Percentiles rank a stretch among this genome's conserved stretches.
These are phyloP conservation scores for Lates calcarifer DNA, from an alignment of 2,113 vertebrate genomes.

Conservation along the genomic window DNA sequence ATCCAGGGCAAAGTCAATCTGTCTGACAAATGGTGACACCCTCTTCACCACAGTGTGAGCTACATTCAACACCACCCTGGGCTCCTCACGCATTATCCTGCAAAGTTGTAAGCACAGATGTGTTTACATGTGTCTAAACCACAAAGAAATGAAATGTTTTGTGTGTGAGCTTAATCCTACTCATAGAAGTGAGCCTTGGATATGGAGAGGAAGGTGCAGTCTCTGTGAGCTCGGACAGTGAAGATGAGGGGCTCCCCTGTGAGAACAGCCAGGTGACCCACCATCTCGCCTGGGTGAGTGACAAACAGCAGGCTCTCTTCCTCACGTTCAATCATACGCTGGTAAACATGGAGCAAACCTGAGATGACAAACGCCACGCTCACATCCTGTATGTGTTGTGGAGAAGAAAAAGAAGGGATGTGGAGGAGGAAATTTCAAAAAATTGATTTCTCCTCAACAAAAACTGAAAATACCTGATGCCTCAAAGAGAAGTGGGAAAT, in stretches of 20 bases:
- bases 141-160: neutral
- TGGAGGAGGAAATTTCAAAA: no score
- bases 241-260: constrained; percentile 97
- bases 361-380: constrained; percentile 94
- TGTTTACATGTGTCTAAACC: neutral
- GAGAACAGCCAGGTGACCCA: constrained; percentile 94
- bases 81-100: constrained; percentile 95
- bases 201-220: constrained; percentile 94
- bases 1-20: constrained; percentile 96
- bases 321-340: constrained; percentile 91
- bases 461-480: no score
- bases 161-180: constrained; percentile 79
- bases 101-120: neutral
- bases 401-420: neutral
- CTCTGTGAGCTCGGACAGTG: constrained; percentile 91
- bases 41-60: constrained; percentile 93
- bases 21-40: constrained; percentile 93
- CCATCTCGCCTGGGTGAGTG: constrained; percentile 92
- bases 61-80: constrained; percentile 89
- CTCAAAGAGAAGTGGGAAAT: no score
- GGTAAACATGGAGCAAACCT: constrained; percentile 92
- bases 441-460: no score
- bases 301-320: constrained; percentile 93
- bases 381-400: constrained; percentile 84
- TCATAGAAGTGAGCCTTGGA: constrained; percentile 97